Evolutionary conservation across 2,797 vertebrate genomes (phyloP).

Genomic region (Chaetophractus vellerosus): DNA sequence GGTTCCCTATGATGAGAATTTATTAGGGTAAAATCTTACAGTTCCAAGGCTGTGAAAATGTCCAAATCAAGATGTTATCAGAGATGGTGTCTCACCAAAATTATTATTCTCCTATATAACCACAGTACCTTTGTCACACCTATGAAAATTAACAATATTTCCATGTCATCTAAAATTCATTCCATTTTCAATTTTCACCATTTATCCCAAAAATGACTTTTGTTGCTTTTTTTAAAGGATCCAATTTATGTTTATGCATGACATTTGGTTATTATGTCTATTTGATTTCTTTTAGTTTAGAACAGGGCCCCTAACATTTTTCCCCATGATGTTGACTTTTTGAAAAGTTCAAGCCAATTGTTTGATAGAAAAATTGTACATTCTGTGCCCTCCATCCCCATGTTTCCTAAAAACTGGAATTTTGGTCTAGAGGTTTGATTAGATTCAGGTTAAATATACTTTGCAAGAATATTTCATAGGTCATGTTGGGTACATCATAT

Average conservation of each 20-base stretch:
- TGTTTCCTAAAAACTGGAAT: slow-evolving; percentile 3
- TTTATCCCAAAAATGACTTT: not conserved
- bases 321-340: not conserved
- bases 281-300: not conserved
- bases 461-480: not conserved
- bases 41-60: too few species aligned
- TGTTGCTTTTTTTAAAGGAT: not conserved
- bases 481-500: not conserved
- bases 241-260: not conserved
- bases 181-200: not conserved
- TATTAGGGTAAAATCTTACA: too few species aligned
- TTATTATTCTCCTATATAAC: not conserved
- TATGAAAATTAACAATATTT: not conserved
- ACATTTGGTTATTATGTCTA: not conserved
- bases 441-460: slow-evolving; percentile 8
- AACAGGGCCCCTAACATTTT: not conserved
- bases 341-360: not conserved
- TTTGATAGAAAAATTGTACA: not conserved
- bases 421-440: not conserved
- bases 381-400: not conserved
- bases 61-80: too few species aligned
- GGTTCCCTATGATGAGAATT: too few species aligned
- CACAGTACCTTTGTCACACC: not conserved
- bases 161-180: not conserved
- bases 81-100: not conserved